Base-by-base conservation (phyloP, 2,888 invertebrate genomes). In the Drosophila cracens region DNA sequence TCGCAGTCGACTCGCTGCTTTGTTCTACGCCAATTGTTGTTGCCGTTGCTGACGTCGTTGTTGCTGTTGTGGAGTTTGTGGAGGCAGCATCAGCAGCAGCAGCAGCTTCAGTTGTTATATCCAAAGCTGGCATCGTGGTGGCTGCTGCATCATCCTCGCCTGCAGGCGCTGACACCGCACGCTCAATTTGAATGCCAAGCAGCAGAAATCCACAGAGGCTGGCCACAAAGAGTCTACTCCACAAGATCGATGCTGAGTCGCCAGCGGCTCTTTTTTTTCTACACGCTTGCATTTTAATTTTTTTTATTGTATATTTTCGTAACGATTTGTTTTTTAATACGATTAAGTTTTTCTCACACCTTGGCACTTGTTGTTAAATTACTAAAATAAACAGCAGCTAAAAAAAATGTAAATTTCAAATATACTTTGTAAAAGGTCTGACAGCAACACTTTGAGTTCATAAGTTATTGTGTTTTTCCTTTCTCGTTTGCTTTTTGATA, bases 151-250 rank as follows among this genome's bases (percentile, higher is more conserved):
- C 86, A 81, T 84, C 82, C 72, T 81, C 83, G 77, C 87, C 90
- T 80, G 86, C 89, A 76, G 87, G 89, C 83, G 87, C 89, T 79
- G 90, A 87, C 77, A 84, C 86, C 71, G 89, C 88, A 63, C 83
- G 87, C 77, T 87, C 88, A 74, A 88, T 86, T 90, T 90, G 85
- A 91, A 89, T 89, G 85, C 85, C 89, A 87, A 88, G 76, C 82
- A 92, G 79, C 83, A 92, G 78, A 85, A 91, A 82, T 84, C 85
- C 91, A 82, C 87, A 91, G 77, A 92, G 78, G 73, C 81, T 82
- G 63, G 84, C 80, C 66, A 83, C 59, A 59, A 86, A 83, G 68
- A 90, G 65, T 77, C 76, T 71, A 33, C 84, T 86, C 75, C 87
- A 81, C 62, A 74, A 56, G 49, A 78, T 67, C 62, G 80, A 59